phyloP scores from a whole-genome alignment of 2,888 invertebrate species.

The Parascotia fuliginaria region DNA sequence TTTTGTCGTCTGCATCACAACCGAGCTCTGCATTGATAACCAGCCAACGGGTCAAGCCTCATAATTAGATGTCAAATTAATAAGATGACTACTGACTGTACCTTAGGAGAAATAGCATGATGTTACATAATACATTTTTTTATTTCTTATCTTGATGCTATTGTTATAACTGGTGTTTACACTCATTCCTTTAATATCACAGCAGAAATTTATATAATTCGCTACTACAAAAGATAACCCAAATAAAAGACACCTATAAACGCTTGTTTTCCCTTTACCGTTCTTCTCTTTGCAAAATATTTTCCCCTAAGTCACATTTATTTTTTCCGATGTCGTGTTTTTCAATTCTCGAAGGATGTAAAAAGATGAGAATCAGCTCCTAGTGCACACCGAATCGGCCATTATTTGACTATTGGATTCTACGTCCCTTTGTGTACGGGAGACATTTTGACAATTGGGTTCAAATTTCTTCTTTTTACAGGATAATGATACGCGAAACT shows the following conservation, averaged over 20 bases:
- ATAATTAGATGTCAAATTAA: too few relatives aligned
- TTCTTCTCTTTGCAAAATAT: conserved; percentile 16
- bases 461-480: conserved; percentile 1
- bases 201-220: neutral
- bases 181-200: neutral
- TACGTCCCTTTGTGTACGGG: conserved; percentile 24
- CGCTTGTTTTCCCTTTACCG: conserved; percentile 9
- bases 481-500: neutral
- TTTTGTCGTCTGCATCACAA: too few relatives aligned
- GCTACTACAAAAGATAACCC: conserved; percentile 13
- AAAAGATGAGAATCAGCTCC: conserved; percentile 29
- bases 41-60: too few relatives aligned
- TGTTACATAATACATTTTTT: too few relatives aligned
- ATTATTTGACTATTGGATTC: conserved; percentile 40
- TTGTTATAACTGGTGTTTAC: too few relatives aligned
- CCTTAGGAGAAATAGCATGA: too few relatives aligned
- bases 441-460: conserved; percentile 8
- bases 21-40: too few relatives aligned
- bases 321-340: conserved; percentile 16
- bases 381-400: conserved; percentile 26
- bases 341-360: conserved; percentile 31
- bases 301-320: conserved; percentile 14
- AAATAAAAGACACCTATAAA: conserved; percentile 18
- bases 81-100: too few relatives aligned
- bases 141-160: too few relatives aligned